Evolutionary conservation across 2,888 invertebrate species (phyloP).

Genomic region (Capitulum mitella): DNA sequence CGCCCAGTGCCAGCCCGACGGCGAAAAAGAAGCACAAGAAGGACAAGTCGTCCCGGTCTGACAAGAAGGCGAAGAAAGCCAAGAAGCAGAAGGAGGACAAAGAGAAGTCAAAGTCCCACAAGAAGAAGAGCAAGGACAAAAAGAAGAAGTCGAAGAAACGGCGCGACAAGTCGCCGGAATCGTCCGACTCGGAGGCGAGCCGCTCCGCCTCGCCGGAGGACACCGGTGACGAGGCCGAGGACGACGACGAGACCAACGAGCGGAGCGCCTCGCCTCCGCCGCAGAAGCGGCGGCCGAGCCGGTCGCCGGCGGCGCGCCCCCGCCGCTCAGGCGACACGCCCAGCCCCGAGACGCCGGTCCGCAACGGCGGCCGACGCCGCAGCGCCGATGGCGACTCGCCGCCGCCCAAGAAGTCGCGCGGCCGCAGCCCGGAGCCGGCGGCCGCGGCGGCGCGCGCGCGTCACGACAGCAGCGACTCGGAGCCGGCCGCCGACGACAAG

Average conservation of each 20-base stretch:
- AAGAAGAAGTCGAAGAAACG: constrained; percentile 63
- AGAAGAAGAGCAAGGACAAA: constrained; percentile 49
- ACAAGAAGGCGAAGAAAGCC: constrained; percentile 43
- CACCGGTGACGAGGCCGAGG: background rate
- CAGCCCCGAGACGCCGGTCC: background rate
- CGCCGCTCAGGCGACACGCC: background rate
- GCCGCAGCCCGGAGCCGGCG: background rate
- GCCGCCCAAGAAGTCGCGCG: background rate
- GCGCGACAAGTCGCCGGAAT: constrained; percentile 53
- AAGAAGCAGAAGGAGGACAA: constrained; percentile 35
- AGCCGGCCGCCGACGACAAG: background rate
- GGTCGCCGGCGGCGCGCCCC: background rate
- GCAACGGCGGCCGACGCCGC: background rate
- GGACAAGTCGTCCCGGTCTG: constrained; percentile 41
- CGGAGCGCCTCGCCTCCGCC: background rate
- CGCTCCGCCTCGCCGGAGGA: background rate
- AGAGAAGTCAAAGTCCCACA: constrained; percentile 30
- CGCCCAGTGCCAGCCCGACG: constrained; percentile 27
- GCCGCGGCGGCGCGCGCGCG: background rate
- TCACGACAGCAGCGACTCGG: background rate
- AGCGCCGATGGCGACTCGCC: background rate
- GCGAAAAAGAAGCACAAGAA: constrained; percentile 29
- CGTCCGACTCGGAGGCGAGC: background rate
- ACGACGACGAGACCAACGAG: background rate
- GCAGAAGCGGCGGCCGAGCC: background rate